Evolutionary conservation across 1,140 invertebrate species (phyloP), one percentile per base, ranked within the genome.

Genomic region (Zelostemma sp.): DNA sequence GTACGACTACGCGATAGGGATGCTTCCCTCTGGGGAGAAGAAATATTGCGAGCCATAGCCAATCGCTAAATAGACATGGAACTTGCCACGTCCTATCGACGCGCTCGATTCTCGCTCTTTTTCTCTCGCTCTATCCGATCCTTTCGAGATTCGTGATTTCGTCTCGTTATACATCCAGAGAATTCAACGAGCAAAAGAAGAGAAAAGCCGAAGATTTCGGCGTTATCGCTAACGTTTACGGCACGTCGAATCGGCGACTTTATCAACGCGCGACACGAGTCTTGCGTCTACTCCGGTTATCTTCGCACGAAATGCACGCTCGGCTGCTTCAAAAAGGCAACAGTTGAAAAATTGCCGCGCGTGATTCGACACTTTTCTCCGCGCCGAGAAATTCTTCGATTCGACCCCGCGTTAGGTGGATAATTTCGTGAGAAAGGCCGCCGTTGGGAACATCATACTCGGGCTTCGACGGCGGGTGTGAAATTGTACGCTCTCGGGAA

Each of bases 21-120:
- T 66, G 68, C 68, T 59, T 66, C 43, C 58, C 54, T 28, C 38
- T 63, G 49, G 68, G 62, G 68, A 58, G 68, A 62, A 66, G 54
- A 46, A 71, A 63, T 71, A 71, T 55, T 61, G 51, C 61, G 31
- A 64, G 47, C 60, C 51, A 61, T 48, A 35, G 62, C 68, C 68
- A 71, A 71, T 71, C 68, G 53, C 63, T 63, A 63, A 66, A 63
- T 71, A 66, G 68, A 71, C 62, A 58, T 16, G 62, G 47, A 62
- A 46, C 19, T 11, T 38, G 45, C 0, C 16, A 18, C 53, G 28
- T 63, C 48, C 62, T 50, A 71, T 71, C 63, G 68, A 65, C 33
- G 6, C 6, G 33, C 21, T 25, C 21, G 3, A 3, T 25, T 25
- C 21, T 25, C 21, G n/a, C n/a, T n/a, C n/a, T n/a, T n/a, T n/a